phyloP scores from a whole-genome alignment of 2,888 invertebrate genomes.

The Phalera bucephala region DNA sequence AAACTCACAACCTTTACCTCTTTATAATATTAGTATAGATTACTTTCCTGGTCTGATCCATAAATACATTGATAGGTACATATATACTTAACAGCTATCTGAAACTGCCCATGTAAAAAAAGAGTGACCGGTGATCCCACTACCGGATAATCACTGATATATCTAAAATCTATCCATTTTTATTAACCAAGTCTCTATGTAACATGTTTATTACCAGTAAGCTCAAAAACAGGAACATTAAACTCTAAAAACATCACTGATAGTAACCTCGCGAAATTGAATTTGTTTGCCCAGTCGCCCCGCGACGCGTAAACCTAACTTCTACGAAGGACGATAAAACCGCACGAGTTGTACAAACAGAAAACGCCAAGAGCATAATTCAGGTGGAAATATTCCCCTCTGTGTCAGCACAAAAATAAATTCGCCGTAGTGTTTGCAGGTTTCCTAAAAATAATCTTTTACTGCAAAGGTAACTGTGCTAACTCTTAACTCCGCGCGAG shows the following conservation, averaged over 20 bases:
- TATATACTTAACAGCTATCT: too few species aligned
- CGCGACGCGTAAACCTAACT: conserved; percentile 9
- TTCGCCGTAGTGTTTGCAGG: conserved; percentile 26
- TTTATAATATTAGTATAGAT: too few species aligned
- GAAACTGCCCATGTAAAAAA: too few species aligned
- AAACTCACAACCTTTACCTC: too few species aligned
- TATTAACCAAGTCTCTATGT: too few species aligned
- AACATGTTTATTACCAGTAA: too few species aligned
- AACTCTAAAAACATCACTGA: conserved; percentile 2
- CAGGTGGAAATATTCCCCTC: conserved; percentile 37
- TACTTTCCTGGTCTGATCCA: too few species aligned
- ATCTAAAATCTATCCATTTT: too few species aligned
- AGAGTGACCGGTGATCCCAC: too few species aligned
- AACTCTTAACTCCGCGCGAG: conserved; percentile 20
- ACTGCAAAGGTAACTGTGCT: conserved; percentile 16
- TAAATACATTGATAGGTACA: too few species aligned
- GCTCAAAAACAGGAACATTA: too few species aligned
- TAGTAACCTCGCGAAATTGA: conserved; percentile 1
- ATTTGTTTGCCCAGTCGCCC: conserved; percentile 8
- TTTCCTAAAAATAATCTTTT: conserved; percentile 34
- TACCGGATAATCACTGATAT: too few species aligned
- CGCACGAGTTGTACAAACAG: conserved; percentile 16
- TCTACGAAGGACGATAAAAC: conserved; percentile 23
- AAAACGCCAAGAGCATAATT: conserved; percentile 33
- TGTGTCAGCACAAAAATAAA: conserved; percentile 46